Base-by-base conservation (phyloP, 2,888 invertebrate species). In the Lasioglossum vierecki region DNA sequence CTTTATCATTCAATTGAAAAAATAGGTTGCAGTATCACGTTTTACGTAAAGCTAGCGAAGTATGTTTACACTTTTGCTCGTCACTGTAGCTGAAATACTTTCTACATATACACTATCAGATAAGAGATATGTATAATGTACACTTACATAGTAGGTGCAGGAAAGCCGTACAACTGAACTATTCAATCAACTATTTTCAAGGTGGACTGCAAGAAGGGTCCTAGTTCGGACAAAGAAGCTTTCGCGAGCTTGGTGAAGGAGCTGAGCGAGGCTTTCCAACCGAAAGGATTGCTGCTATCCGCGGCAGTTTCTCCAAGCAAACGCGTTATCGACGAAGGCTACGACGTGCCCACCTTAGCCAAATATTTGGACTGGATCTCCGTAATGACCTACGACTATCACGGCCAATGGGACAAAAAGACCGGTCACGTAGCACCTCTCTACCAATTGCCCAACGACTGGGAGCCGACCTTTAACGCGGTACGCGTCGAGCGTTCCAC, bases 371-470 rank as follows among this genome's bases (percentile, higher is more conserved):
- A 98, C 94, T 98, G 98, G 98, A 98, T 99, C 88, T 97, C 98
- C 0, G 97, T 99, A 0, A 98, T 99, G 98, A 96, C 98, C 0
- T 98, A 98, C 93, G 98, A 99, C 93, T 98, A 97, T 93, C 98
- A 98, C 91, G 98, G 98, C 0, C 98, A 98, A 92, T 98, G 98
- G 98, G 98, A 98, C 92, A 98, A 98, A 94, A 97, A 97, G 89
- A 98, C 98, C 0, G 98, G 98, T 0, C 98, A 99, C 93, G 97
- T 98, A 4, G 97, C 98, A 0, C 98, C 98, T 2, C 97, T 99
- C 96, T 98, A 98, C 89, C 96, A 95, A 3, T 97, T 97, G 93
- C 97, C 97, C 0, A 97, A 97, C 46, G 97, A 97, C 93, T 96
- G 96, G 84, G 97, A 98, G 89, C 96, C 96, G 75, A 97, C 97